Conservation (phyloP, 2,113 vertebrate genomes). For the Notothenia rossii region DNA sequence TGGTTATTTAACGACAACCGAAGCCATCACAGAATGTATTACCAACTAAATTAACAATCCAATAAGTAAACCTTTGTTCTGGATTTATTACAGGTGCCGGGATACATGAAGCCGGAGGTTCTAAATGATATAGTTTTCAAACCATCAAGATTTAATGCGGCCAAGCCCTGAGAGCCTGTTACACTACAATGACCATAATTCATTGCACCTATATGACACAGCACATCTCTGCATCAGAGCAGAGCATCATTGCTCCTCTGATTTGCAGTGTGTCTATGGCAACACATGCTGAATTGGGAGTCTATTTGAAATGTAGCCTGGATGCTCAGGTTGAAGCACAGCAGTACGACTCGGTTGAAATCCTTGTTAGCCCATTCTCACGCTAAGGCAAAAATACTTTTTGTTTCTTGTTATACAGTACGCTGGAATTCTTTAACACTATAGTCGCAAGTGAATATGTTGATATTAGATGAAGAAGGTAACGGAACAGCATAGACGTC, state of each 20-base stretch:
- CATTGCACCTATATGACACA: conserved; percentile 49
- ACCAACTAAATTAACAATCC: conserved; percentile 42
- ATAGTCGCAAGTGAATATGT: not conserved
- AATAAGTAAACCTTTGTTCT: conserved; percentile 46
- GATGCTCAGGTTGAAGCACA: conserved; percentile 20
- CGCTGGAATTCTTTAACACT: not conserved
- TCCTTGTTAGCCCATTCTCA: conserved; percentile 14
- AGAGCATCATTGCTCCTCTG: conserved; percentile 39
- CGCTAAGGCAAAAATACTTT: not conserved
- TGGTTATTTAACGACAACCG: conserved; percentile 24
- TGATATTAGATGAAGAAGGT: not conserved
- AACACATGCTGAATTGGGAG: conserved; percentile 28
- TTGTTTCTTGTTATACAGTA: not conserved
- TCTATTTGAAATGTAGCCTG: conserved; percentile 45
- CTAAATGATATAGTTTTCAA: conserved; percentile 50
- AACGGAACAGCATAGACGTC: not conserved
- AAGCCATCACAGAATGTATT: conserved; percentile 35
- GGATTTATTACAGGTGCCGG: conserved; percentile 51
- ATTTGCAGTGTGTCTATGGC: conserved; percentile 48
- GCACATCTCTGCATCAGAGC: conserved; percentile 44
- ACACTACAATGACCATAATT: conserved; percentile 60
- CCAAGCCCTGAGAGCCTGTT: conserved; percentile 42
- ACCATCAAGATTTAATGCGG: conserved; percentile 55
- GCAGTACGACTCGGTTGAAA: conserved; percentile 10
- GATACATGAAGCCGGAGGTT: conserved; percentile 35